Percentiles rank a stretch among this genome's conserved stretches.
phyloP scores from a whole-genome alignment of 2,797 vertebrate genomes.

The Neomorphus geoffroyi region DNA sequence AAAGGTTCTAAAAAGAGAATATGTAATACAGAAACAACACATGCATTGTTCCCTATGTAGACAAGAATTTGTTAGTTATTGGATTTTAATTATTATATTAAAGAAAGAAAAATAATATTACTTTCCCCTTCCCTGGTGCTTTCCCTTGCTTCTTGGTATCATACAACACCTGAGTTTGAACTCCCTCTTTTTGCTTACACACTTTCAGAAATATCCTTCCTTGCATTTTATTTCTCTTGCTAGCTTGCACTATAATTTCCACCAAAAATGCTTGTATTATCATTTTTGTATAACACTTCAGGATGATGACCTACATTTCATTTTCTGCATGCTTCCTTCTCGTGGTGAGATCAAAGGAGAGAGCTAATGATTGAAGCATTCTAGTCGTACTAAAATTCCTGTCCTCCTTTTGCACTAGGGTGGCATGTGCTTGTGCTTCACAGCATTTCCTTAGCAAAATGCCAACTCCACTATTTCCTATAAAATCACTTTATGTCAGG shows the following conservation, averaged over 20 bases:
- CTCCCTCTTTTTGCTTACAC: background rate
- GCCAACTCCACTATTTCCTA: background rate
- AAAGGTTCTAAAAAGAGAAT: background rate
- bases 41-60: background rate
- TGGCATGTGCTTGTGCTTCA: background rate
- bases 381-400: slow-evolving; percentile 2
- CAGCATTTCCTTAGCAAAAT: background rate
- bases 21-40: background rate
- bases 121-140: background rate
- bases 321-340: slow-evolving; percentile 39
- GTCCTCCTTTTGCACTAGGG: background rate
- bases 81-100: background rate
- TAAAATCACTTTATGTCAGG: background rate
- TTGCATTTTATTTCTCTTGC: background rate
- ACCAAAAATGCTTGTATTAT: background rate
- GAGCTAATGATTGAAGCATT: slow-evolving; percentile 1
- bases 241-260: background rate
- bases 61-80: background rate
- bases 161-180: background rate
- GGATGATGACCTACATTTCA: slow-evolving; percentile 59
- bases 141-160: background rate
- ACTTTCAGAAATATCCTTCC: background rate
- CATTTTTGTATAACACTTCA: background rate
- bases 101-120: background rate
- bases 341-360: slow-evolving; percentile 47